These are phyloP conservation scores for Protophormia terraenovae DNA, from an alignment of 2,888 invertebrate species.

Conservation along the genomic window DNA sequence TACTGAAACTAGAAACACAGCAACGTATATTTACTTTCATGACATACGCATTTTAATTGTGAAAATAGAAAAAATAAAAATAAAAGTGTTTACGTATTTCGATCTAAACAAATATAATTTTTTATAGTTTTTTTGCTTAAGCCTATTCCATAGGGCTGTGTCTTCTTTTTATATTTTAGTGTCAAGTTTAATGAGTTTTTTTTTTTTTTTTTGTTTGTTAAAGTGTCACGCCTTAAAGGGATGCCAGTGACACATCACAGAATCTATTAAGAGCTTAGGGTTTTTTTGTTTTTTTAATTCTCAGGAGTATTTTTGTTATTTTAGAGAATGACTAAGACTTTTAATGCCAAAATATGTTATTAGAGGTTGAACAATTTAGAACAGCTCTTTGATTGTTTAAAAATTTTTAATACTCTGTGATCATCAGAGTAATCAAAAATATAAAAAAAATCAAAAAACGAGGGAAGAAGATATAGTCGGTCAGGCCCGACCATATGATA, in stretches of 20 bases:
- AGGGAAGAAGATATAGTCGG: too few species aligned
- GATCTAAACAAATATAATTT: neutral
- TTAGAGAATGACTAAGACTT: too few species aligned
- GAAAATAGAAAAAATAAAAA: neutral
- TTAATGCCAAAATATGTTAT: too few species aligned
- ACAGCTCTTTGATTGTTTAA: too few species aligned
- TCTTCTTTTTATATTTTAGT: neutral
- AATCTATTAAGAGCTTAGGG: neutral
- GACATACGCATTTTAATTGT: conserved; percentile 2
- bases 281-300: neutral
- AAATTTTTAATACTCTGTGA: too few species aligned
- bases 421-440: too few species aligned
- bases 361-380: too few species aligned
- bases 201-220: conserved; percentile 13
- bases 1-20: neutral
- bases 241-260: conserved; percentile 36
- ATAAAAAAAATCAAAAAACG: too few species aligned
- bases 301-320: neutral
- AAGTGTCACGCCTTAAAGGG: conserved; percentile 42
- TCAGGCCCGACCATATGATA: too few species aligned
- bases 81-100: neutral
- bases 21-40: conserved; percentile 14
- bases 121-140: neutral
- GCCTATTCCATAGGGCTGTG: neutral
- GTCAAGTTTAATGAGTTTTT: conserved; percentile 41